Base-by-base conservation (phyloP, 2,797 vertebrate species). In the Pseudocheirus occidentalis region DNA sequence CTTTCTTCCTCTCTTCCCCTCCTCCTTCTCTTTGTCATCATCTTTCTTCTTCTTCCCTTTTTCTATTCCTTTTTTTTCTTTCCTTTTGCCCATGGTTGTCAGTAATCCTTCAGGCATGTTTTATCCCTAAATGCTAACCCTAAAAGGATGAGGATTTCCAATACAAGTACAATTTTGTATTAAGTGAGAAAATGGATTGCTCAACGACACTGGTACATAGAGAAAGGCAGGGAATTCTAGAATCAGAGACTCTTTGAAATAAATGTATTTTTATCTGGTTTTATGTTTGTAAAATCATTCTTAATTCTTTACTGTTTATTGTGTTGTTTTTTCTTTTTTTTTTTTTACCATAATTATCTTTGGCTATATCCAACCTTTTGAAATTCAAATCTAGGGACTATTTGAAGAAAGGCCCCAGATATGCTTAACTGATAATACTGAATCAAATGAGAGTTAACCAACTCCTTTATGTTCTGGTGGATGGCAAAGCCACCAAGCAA, bases 361-460 rank as follows among this genome's bases (percentile, higher is more conserved):
- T 53, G 91, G 92, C 52, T 59, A 90, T 55, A 94, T 91, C 55
- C 24, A 50, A 11, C 40, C 54, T 58, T 58, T 95, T 56, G 46
- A 97, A 93, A 95, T 34, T 94, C 55, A 94, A 95, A 92, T 55
- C 73, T 34, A 89, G 58, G 95, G 66, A 73, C 28, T 55, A 50
- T 90, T 73, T 90, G 14, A 12, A 55, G 29, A 4, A 34, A 90
- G 46, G 28, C 92, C 52, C 46, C 6, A 52, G n/a, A 90, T 34
- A 24, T 46, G 9, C 92, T 21, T 66, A 89, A 53, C 46, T 56
- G 73, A 27, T 87, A 24, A 40, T 3, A 87, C 24, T 11, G 21
- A 87, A 50, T 87, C 40, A 27, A 87, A 27, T 11, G 73, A 81
- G 18, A 50, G 73, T 24, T 81, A 46, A 81, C 18, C 18, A 87